Percentiles rank a stretch among this genome's conserved stretches.
These are phyloP conservation scores for Drosophila siamana DNA, from an alignment of 2,888 invertebrate genomes.

Conservation along the genomic window DNA sequence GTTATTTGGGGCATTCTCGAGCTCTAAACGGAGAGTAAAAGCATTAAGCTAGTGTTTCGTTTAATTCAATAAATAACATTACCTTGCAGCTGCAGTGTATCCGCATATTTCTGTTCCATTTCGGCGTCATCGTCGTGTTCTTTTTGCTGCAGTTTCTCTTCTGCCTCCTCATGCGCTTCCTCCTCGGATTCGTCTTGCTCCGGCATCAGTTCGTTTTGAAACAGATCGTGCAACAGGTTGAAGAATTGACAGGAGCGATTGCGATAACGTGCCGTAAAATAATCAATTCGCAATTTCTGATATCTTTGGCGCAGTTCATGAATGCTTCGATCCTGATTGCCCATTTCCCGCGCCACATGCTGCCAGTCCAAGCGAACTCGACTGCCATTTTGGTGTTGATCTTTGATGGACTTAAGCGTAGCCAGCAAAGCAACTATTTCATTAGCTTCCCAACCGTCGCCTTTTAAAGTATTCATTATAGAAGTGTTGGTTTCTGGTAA, in stretches of 20 bases:
- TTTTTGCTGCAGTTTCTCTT: background rate
- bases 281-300: conserved; percentile 31
- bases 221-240: conserved; percentile 32
- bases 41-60: background rate
- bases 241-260: conserved; percentile 40
- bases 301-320: conserved; percentile 36
- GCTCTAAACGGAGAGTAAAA: conserved; percentile 1
- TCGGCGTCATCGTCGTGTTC: background rate
- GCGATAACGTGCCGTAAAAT: conserved; percentile 28
- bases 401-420: conserved; percentile 31
- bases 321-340: conserved; percentile 10
- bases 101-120: conserved; percentile 52
- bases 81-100: conserved; percentile 39
- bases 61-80: background rate
- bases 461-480: conserved; percentile 39
- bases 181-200: conserved; percentile 1
- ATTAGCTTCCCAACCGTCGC: conserved; percentile 24
- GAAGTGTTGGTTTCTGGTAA: too few species aligned
- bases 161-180: conserved; percentile 1
- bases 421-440: conserved; percentile 41
- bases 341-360: conserved; percentile 41
- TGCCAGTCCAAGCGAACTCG: conserved; percentile 37
- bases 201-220: conserved; percentile 16
- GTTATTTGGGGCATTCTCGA: conserved; percentile 10
- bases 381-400: background rate